Conservation (phyloP, 2,113 vertebrate species). For the Lepus timidus region DNA sequence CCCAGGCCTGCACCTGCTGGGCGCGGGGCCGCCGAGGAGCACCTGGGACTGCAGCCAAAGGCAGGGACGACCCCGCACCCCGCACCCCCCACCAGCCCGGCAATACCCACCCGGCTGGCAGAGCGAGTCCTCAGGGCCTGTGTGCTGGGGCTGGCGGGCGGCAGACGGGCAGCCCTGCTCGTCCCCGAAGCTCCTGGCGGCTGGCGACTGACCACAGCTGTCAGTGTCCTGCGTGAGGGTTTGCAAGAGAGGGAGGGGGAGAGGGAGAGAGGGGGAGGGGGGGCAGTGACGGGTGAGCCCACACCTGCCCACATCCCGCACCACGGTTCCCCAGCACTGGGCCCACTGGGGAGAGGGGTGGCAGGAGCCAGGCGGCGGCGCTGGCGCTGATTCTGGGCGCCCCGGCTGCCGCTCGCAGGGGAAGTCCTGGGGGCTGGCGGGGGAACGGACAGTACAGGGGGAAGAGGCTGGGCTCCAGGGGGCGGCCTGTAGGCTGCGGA, state of each 20-base stretch:
- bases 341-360: not conserved
- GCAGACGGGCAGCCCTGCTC: slow-evolving; percentile 85
- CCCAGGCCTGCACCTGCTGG: too few species aligned
- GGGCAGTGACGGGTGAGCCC: too few species aligned
- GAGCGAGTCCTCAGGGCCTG: slow-evolving; percentile 78
- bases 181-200: slow-evolving; percentile 84
- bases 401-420: not conserved
- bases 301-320: too few species aligned
- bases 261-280: not conserved
- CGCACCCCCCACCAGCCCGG: too few species aligned
- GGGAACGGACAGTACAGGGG: not conserved
- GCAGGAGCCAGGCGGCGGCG: accelerated
- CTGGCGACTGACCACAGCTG: slow-evolving; percentile 79
- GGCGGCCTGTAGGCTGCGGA: too few species aligned
- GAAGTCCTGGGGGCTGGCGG: not conserved
- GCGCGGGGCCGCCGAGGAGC: too few species aligned
- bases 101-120: slow-evolving; percentile 86
- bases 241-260: not conserved
- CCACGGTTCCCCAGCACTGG: accelerated
- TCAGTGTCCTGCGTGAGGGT: slow-evolving; percentile 84
- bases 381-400: too few species aligned
- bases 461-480: not conserved
- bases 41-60: too few species aligned
- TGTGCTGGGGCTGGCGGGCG: slow-evolving; percentile 80
- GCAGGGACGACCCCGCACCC: too few species aligned